A percentile compares a stretch with the other conserved stretches of the same genome.
Evolutionary conservation across 2,888 invertebrate species (phyloP).

Genomic region (Drosophila fulvimacula): DNA sequence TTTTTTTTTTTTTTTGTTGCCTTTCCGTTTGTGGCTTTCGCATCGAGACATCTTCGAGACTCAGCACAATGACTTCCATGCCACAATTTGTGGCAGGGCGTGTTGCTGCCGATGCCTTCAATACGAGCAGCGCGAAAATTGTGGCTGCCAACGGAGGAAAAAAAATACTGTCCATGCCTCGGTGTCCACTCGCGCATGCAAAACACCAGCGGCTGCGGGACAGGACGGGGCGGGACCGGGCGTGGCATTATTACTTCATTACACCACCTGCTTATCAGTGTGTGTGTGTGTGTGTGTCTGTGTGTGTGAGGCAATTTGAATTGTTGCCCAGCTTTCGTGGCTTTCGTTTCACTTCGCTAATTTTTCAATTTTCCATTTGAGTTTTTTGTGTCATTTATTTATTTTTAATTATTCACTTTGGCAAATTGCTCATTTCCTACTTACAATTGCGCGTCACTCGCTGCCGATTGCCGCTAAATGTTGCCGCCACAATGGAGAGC

Average conservation of each 20-base stretch:
- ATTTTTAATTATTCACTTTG: conserved; percentile 78
- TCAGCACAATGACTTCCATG: conserved; percentile 73
- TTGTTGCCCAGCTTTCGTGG: conserved; percentile 24
- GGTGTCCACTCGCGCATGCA: conserved; percentile 72
- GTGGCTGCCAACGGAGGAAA: conserved; percentile 38
- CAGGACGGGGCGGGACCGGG: conserved; percentile 25
- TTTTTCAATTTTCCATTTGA: conserved; percentile 50
- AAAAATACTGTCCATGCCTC: conserved; percentile 53
- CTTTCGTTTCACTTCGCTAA: conserved; percentile 45
- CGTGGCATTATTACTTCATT: conserved; percentile 36
- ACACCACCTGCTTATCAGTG: conserved; percentile 30
- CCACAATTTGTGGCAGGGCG: conserved; percentile 14
- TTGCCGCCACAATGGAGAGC: conserved; percentile 14
- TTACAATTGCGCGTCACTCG: conserved; percentile 37
- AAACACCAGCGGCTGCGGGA: no score
- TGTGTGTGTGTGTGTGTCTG: no score
- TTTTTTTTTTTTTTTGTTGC: conserved; percentile 9
- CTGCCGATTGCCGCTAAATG: conserved; percentile 14
- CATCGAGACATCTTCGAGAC: conserved; percentile 50
- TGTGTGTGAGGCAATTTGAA: conserved; percentile 42
- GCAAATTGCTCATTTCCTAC: conserved; percentile 79
- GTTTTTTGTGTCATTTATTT: conserved; percentile 60
- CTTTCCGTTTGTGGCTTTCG: conserved; percentile 34
- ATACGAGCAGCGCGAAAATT: conserved; percentile 20
- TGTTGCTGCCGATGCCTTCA: conserved; percentile 50